Evolutionary conservation across 1,140 invertebrate genomes (phyloP).

Genomic region (Dendrolimus punctatus): DNA sequence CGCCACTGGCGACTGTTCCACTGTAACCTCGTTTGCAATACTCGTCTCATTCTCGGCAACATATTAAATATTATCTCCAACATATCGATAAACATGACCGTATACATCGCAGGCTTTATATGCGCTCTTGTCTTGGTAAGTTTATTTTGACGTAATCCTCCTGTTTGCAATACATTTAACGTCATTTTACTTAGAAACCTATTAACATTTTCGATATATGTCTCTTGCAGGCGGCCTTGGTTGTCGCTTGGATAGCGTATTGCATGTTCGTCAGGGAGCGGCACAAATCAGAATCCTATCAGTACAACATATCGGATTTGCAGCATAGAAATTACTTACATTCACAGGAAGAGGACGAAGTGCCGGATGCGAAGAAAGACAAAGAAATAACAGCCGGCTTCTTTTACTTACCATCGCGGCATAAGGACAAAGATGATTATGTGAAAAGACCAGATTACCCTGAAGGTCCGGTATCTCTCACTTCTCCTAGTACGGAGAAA

Average conservation of each 20-base stretch:
- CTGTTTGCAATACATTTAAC: conserved; percentile 1
- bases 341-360: conserved; percentile 27
- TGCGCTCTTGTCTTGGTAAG: conserved; percentile 53
- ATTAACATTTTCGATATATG: conserved; percentile 8
- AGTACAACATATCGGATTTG: conserved; percentile 48
- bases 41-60: conserved; percentile 32
- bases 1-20: conserved; percentile 33
- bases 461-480: conserved; percentile 31
- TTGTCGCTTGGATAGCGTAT: conserved; percentile 49
- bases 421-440: conserved; percentile 41
- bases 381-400: conserved; percentile 40
- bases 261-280: conserved; percentile 59
- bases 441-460: conserved; percentile 56
- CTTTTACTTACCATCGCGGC: conserved; percentile 45
- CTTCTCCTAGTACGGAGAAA: conserved; percentile 40
- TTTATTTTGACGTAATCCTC: conserved; percentile 10
- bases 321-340: conserved; percentile 37
- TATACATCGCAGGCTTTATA: conserved; percentile 49
- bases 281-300: conserved; percentile 48
- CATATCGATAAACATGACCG: conserved; percentile 34
- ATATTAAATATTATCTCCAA: conserved; percentile 21
- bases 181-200: neutral
- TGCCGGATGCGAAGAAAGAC: conserved; percentile 14
- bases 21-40: conserved; percentile 45
- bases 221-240: conserved; percentile 39